Base-by-base conservation (phyloP, 1,140 invertebrate species). In the Drosophila watanabei region DNA sequence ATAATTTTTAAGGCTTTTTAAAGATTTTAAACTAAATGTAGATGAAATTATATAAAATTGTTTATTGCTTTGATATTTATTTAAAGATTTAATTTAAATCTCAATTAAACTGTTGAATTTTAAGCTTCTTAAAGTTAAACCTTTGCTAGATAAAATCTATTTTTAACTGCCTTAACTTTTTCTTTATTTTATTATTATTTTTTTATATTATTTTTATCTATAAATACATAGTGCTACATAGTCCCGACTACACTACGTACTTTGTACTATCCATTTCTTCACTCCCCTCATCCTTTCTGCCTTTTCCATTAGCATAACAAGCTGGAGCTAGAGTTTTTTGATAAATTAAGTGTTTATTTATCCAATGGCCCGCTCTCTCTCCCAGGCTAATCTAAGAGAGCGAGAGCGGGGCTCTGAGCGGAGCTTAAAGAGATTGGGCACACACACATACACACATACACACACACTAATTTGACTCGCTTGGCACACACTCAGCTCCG, bases 291-390 rank as follows among this genome's bases (percentile, higher is more conserved):
- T 9, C 43, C 61, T 59, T 59, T 62, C 71, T 82, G 63, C 43
- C 59, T 54, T 59, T 64, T 69, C 80, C 85, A 90, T 90, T 90
- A 91, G 79, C 79, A 82, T 87, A 90, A 87, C 87, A 87, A 82
- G 87, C 83, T 70, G 59, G 69, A 87, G 87, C 83, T 70, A 54
- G 69, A 87, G 30, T 69, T 78, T 81, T 82, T 72, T 87, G 77
- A 91, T 91, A 91, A 91, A 90, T 90, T 87, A 91, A 90, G 87
- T 90, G 87, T 91, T 90, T 90, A 91, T 91, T 90, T 90, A 91
- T 76, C 82, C 83, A 90, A 13, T 14, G 73, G 45, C 61, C 60
- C 65, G 45, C 61, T 57, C 65, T 43, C 35, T 37, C 62, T 24
- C 48, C 37, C 6, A 28, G 66, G 65, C 75, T 69, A 82, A 82